Base-by-base conservation (phyloP, 2,888 invertebrate species). In the Andrena trimmerana region DNA sequence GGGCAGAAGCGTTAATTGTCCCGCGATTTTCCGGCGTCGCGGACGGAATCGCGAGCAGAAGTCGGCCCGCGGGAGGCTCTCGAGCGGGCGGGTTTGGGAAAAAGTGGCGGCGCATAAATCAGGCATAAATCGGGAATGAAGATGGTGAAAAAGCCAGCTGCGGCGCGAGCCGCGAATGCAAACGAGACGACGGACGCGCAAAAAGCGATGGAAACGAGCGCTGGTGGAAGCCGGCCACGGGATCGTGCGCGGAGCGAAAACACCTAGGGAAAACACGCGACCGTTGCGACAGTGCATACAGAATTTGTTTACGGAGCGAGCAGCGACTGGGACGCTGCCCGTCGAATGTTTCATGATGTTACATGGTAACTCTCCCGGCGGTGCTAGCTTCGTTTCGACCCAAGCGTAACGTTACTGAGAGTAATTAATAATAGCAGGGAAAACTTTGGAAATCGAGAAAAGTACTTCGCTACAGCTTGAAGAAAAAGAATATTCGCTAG, bases 271-370 rank as follows among this genome's bases (percentile, higher is more conserved):
- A 76, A 84, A 73, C 66, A 67, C 54, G 70, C 67, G 67, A 70
- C 73, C 69, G 69, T 33, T 31, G 48, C 36, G 76, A 73, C 83
- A 57, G 66, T 60, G 84, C 83, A 84, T 77, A 68, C 70, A 48
- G 71, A 83, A 84, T 84, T 83, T 79, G 77, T 84, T 84, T 84
- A 71, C 80, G 27, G 60, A 76, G n/a, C 60, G 20, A 29, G 8
- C 36, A 57, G 73, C 67, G 72, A 66, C 79, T 48, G 72, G 73
- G 48, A 65, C 62, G 48, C 48, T 31, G 36, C 33, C 13, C 66
- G 57, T 75, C 69, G 50, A 69, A 54, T 42, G 50, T 66, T 62
- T 69, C 50, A 66, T 54, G 42, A 27, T 52, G 29, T 48, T 7
- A 20, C 10, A 50, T 62, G 59, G 62, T 78, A 70, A 57, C 50